Percentiles rank a stretch among this genome's conserved stretches.
phyloP scores from a whole-genome alignment of 2,888 invertebrate species.

The Apamea anceps region DNA sequence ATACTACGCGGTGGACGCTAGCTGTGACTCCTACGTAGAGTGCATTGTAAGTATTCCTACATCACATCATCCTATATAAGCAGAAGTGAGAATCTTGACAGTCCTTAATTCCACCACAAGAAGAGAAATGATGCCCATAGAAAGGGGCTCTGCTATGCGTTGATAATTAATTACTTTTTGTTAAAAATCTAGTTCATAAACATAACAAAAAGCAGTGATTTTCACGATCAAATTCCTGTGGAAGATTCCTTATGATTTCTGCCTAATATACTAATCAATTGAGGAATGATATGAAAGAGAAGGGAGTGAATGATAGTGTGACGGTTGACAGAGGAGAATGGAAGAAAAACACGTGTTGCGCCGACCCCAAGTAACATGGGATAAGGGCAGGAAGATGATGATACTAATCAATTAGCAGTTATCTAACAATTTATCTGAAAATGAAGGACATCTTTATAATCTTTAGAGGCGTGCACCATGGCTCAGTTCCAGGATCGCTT shows the following conservation, averaged over 20 bases:
- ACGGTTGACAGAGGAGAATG: no score
- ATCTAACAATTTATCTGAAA: not conserved
- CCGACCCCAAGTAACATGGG: no score
- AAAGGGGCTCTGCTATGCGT: not conserved
- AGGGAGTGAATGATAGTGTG: no score
- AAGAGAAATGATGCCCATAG: not conserved
- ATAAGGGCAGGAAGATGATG: no score
- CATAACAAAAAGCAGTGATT: not conserved
- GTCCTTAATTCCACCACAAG: not conserved
- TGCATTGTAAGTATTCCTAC: conserved; percentile 90
- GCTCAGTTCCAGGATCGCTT: not conserved
- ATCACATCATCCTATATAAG: no score
- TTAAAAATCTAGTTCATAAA: not conserved
- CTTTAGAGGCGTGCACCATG: not conserved
- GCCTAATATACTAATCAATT: not conserved
- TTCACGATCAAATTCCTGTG: not conserved
- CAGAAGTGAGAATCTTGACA: not conserved
- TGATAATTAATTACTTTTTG: not conserved
- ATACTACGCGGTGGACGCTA: conserved; percentile 90
- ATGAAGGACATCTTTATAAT: not conserved
- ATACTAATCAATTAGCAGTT: conserved; percentile 1
- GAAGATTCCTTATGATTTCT: not conserved
- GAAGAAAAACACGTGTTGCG: no score
- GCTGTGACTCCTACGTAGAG: conserved; percentile 93
- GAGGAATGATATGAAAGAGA: no score